Base-by-base conservation (phyloP, 1,140 invertebrate species). In the Hestina assimilis region DNA sequence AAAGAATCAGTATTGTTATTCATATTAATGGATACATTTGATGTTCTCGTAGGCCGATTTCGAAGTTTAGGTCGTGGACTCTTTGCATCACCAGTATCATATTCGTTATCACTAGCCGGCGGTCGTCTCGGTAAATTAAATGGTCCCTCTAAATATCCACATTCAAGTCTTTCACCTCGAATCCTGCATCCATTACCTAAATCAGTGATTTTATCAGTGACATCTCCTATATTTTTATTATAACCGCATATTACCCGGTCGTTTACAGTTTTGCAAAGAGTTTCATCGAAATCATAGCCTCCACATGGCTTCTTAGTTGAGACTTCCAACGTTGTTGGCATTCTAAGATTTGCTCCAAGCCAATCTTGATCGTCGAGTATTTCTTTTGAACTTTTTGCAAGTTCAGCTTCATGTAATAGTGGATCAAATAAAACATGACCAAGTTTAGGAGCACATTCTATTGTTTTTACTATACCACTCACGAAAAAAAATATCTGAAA, bases 171-270 rank as follows among this genome's bases (percentile, higher is more conserved):
- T 15, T 74, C 66, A 20, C 61, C 68, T 3, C 75, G 69, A 14
- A 68, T 52, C 8, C 59, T 57, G 60, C 82, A 85, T 4, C 66
- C 78, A 47, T 79, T 72, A 14, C 63, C 67, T 11, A 75, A 17
- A 38, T 79, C 50, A 3, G 45, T 50, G 7, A 48, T 46, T 48
- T 59, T 19, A 3, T 69, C 45, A 0, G 63, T 59, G 12, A 61
- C 29, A 8, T 71, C 20, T n/a, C 66, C 76, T 28, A 57, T 43
- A 59, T 85, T 84, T 59, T 74, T 82, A 54, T 83, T 69, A 40
- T 85, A 85, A 7, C 82, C 82, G 59, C 79, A 85, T 19, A 82
- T 43, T 6, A 79, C 24, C 67, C 79, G 72, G 21, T 76, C 66
- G 20, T 69, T 62, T 1, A 74, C 20, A 8, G 52, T 46, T 62